Conservation (phyloP, 2,888 invertebrate species). For the Caenorhabditis panamensis region DNA sequence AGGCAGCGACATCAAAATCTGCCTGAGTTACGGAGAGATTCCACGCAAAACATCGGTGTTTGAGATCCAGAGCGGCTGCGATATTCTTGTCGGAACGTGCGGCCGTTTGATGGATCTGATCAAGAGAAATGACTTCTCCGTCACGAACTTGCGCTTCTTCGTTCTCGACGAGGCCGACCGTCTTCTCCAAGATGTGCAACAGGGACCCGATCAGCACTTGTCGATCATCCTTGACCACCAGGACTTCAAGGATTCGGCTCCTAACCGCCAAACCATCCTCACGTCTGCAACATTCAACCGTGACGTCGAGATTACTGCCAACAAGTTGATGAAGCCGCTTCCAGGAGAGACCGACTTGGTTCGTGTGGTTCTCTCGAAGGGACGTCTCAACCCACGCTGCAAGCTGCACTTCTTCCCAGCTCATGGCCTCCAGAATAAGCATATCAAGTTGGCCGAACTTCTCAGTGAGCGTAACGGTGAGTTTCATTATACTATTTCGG, state of each 20-base stretch:
- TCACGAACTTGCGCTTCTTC: conserved; percentile 84
- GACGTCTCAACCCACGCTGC: conserved; percentile 45
- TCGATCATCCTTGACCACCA: conserved; percentile 19
- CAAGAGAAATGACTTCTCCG: conserved; percentile 31
- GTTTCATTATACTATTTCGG: background rate
- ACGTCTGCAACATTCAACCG: conserved; percentile 72
- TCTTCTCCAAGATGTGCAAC: conserved; percentile 85
- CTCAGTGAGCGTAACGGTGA: conserved; percentile 12
- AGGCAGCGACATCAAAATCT: conserved; percentile 54
- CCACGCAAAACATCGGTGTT: background rate
- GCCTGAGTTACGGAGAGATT: conserved; percentile 68
- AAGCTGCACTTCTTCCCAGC: conserved; percentile 36
- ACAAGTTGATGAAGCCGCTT: conserved; percentile 43
- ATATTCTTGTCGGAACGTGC: conserved; percentile 88
- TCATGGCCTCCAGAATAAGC: conserved; percentile 33
- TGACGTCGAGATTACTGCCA: conserved; percentile 45
- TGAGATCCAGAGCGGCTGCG: conserved; percentile 83
- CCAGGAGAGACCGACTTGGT: conserved; percentile 21
- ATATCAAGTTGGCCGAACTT: conserved; percentile 26
- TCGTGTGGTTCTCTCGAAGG: conserved; percentile 28
- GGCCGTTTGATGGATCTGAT: conserved; percentile 87
- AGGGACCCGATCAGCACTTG: conserved; percentile 58
- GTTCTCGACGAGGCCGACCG: conserved; percentile 90
- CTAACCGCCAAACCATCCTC: conserved; percentile 59
- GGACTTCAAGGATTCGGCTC: background rate